Evolutionary conservation across 2,113 vertebrate species (phyloP).

Genomic region (Ursus arctos): DNA sequence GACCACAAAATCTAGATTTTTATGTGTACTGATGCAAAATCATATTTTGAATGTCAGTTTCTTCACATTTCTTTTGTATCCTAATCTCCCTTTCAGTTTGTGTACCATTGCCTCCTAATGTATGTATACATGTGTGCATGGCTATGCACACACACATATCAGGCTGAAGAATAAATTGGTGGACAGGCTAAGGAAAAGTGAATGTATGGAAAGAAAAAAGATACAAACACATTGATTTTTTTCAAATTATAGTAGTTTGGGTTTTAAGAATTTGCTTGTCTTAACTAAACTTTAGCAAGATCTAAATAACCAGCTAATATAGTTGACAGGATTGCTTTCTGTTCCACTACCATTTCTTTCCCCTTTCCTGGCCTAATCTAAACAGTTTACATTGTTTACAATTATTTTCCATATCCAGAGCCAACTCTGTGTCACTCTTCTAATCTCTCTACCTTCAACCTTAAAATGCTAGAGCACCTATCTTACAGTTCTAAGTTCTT

Average conservation of each 20-base stretch:
- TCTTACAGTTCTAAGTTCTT: background rate
- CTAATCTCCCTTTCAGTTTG: background rate
- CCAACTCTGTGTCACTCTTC: background rate
- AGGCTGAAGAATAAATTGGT: background rate
- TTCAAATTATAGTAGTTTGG: background rate
- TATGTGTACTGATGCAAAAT: background rate
- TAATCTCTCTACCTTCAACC: background rate
- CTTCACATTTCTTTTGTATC: background rate
- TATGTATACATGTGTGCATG: fast-evolving
- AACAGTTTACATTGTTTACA: background rate
- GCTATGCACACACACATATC: background rate
- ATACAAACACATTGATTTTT: background rate
- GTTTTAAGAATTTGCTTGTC: background rate
- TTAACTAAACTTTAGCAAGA: background rate
- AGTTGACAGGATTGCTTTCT: background rate
- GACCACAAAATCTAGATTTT: background rate
- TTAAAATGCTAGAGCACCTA: background rate
- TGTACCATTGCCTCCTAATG: background rate
- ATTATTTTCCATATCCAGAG: background rate
- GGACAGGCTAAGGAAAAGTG: background rate
- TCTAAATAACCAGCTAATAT: background rate
- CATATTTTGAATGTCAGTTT: background rate
- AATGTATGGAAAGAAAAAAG: background rate
- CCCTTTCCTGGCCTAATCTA: background rate
- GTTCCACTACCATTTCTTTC: background rate